These are phyloP conservation scores for Digitonthophagus gazella DNA, from an alignment of 2,888 invertebrate species.

Conservation along the genomic window DNA sequence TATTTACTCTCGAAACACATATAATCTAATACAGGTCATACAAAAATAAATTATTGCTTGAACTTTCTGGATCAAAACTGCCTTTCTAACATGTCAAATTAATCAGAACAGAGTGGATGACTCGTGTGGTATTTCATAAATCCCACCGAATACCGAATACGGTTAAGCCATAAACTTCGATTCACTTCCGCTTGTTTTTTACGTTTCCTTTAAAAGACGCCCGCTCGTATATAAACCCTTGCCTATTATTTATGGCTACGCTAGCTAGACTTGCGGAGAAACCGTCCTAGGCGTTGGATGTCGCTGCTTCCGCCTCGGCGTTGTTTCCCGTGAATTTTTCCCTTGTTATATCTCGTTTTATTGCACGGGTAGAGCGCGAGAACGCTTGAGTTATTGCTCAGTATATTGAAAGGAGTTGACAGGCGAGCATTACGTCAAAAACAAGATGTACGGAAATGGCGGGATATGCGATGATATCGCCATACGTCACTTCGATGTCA, in stretches of 20 bases:
- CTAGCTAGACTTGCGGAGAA: conserved; percentile 6
- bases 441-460: neutral
- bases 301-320: neutral
- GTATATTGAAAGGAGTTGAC: neutral
- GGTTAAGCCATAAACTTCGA: conserved; percentile 21
- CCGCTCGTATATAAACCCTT: neutral
- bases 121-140: conserved; percentile 18
- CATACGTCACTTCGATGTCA: neutral
- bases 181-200: conserved; percentile 18
- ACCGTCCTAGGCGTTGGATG: neutral
- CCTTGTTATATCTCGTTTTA: neutral
- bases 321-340: conserved; percentile 2
- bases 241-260: conserved; percentile 8
- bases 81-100: conserved; percentile 6
- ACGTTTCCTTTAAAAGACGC: conserved; percentile 9
- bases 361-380: neutral
- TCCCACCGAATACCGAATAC: conserved; percentile 16
- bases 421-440: neutral
- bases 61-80: no score
- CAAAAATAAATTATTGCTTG: no score
- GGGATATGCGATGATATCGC: neutral
- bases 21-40: no score
- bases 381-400: neutral
- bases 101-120: neutral
- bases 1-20: no score